Conservation (phyloP, 2,888 invertebrate genomes). For the Aradus depressus region DNA sequence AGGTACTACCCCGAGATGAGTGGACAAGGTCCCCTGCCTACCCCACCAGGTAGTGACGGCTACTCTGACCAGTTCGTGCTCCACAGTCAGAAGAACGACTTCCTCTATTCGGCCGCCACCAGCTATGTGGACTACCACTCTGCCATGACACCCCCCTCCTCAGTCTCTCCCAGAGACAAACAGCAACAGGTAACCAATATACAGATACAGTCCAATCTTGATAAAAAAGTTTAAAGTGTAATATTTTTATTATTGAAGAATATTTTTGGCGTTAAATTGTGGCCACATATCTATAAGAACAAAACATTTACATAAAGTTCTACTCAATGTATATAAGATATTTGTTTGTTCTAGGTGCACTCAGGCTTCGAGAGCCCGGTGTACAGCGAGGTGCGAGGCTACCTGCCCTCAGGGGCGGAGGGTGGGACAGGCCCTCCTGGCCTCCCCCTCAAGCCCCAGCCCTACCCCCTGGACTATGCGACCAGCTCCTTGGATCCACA, state of each 20-base stretch:
- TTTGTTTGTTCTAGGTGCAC: too few relatives aligned
- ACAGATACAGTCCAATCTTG: conserved; percentile 39
- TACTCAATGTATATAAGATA: too few relatives aligned
- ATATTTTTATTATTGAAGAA: too few relatives aligned
- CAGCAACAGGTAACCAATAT: too few relatives aligned
- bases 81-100: conserved; percentile 39
- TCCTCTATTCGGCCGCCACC: conserved; percentile 43
- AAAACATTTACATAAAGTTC: too few relatives aligned
- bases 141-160: conserved; percentile 95
- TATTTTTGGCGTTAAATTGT: too few relatives aligned
- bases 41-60: conserved; percentile 81
- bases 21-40: conserved; percentile 66
- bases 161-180: conserved; percentile 86
- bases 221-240: too few relatives aligned
- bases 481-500: conserved; percentile 63
- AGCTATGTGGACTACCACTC: conserved; percentile 73
- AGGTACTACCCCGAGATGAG: conserved; percentile 46
- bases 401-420: conserved; percentile 52
- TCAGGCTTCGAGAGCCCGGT: conserved; percentile 25
- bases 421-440: conserved; percentile 48
- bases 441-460: conserved; percentile 79
- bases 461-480: conserved; percentile 57
- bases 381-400: conserved; percentile 41
- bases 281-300: too few relatives aligned
- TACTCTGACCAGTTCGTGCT: conserved; percentile 54